Evolutionary conservation across 2,113 vertebrate genomes (phyloP).

Genomic region (Spea multiplicata): DNA sequence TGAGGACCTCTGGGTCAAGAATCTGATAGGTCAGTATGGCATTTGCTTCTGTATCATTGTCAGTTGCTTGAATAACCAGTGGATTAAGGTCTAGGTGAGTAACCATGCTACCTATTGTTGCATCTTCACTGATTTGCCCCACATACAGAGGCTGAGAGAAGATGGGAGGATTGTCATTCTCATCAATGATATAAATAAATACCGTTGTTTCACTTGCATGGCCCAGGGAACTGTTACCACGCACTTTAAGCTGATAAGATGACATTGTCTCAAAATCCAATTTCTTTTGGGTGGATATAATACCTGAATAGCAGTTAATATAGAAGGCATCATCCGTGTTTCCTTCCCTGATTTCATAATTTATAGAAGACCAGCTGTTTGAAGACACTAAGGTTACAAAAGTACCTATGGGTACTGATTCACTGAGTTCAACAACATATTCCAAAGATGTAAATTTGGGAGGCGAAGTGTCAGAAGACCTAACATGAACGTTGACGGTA

Average conservation of each 20-base stretch:
- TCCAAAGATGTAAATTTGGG: constrained; percentile 80
- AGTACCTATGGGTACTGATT: constrained; percentile 69
- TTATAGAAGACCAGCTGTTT: constrained; percentile 75
- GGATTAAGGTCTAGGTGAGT: constrained; percentile 78
- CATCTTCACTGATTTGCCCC: constrained; percentile 83
- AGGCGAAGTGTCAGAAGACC: constrained; percentile 75
- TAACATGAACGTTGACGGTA: constrained; percentile 71
- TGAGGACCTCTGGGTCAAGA: constrained; percentile 75
- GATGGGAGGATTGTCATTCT: constrained; percentile 85
- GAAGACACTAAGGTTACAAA: constrained; percentile 77
- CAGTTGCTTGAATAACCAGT: constrained; percentile 80
- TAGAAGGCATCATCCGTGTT: constrained; percentile 76
- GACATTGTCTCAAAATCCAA: constrained; percentile 82
- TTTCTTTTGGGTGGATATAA: constrained; percentile 72
- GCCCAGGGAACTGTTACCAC: constrained; percentile 75
- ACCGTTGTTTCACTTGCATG: constrained; percentile 66
- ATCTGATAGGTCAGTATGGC: constrained; percentile 83
- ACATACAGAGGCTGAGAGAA: constrained; percentile 71
- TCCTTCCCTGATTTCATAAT: constrained; percentile 84
- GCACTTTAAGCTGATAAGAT: constrained; percentile 80
- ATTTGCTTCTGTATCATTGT: constrained; percentile 81
- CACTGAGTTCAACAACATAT: constrained; percentile 86
- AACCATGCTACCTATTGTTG: constrained; percentile 81
- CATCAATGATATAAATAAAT: constrained; percentile 82
- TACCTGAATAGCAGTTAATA: constrained; percentile 84